Conservation (phyloP, 2,113 vertebrate genomes). For the Ondatra zibethicus region DNA sequence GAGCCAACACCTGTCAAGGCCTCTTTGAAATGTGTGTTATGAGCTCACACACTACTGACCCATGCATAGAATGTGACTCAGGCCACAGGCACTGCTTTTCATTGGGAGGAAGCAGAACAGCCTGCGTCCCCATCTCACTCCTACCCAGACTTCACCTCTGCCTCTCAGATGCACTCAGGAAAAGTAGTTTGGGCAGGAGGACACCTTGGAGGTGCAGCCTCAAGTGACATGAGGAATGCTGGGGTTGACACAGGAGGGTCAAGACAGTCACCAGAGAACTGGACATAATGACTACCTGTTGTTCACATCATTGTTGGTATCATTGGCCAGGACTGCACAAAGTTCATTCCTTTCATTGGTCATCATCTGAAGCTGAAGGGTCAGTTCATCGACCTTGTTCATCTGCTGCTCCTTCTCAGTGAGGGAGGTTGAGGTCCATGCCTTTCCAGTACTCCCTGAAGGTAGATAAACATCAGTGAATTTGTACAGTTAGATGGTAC, state of each 20-base stretch:
- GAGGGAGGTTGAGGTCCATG: conserved; percentile 92
- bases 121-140: neutral
- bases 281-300: neutral
- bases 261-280: neutral
- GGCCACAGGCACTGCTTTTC: neutral
- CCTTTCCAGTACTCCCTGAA: conserved; percentile 91
- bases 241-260: neutral
- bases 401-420: conserved; percentile 87
- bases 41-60: neutral
- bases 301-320: conserved; percentile 89
- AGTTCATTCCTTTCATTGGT: conserved; percentile 75
- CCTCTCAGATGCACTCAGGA: neutral
- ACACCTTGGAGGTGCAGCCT: neutral
- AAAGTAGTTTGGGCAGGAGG: neutral
- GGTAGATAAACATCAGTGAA: neutral
- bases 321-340: conserved; percentile 88
- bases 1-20: neutral
- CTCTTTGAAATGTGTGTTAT: fast-evolving
- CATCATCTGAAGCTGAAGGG: conserved; percentile 94
- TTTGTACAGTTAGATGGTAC: neutral
- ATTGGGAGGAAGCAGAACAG: neutral
- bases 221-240: neutral
- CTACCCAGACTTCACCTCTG: neutral
- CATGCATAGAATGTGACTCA: neutral
- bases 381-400: conserved; percentile 93